Evolutionary conservation across 2,797 vertebrate genomes (phyloP).

Genomic region (Mormyrops boulengeri): DNA sequence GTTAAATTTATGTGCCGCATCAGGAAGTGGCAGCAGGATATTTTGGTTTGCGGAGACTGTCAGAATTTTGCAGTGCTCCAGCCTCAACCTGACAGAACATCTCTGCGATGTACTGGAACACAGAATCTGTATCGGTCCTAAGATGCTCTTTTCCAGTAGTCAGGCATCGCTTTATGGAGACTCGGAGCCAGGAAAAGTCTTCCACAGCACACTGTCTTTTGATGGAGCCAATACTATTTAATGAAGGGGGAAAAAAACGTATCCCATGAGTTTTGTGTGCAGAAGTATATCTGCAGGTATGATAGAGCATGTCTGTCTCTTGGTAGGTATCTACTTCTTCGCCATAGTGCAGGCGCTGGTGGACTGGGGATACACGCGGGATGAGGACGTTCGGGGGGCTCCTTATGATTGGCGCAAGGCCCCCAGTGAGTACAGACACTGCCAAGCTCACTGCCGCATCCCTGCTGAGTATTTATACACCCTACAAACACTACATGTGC

Average conservation of each 20-base stretch:
- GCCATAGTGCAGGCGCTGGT: conserved; percentile 81
- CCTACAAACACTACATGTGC: neutral
- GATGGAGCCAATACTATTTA: neutral
- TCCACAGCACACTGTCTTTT: neutral
- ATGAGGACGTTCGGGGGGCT: conserved; percentile 80
- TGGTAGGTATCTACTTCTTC: conserved; percentile 89
- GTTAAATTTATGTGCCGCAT: neutral
- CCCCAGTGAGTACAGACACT: conserved; percentile 72
- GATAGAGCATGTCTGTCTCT: conserved; percentile 60
- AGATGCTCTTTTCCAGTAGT: neutral
- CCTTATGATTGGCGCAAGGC: conserved; percentile 97
- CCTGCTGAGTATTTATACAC: neutral
- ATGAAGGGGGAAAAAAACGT: neutral
- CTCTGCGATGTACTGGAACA: neutral
- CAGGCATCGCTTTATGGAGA: neutral
- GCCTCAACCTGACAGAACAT: neutral
- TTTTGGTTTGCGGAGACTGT: neutral
- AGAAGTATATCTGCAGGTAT: conserved; percentile 29
- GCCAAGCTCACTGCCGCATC: neutral
- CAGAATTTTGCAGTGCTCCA: neutral
- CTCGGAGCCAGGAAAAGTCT: neutral
- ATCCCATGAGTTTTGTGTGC: neutral
- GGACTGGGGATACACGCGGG: conserved; percentile 82
- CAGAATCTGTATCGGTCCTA: neutral
- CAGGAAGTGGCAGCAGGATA: neutral